Conservation (phyloP, 1,140 invertebrate species). For the Habropoda laboriosa region DNA sequence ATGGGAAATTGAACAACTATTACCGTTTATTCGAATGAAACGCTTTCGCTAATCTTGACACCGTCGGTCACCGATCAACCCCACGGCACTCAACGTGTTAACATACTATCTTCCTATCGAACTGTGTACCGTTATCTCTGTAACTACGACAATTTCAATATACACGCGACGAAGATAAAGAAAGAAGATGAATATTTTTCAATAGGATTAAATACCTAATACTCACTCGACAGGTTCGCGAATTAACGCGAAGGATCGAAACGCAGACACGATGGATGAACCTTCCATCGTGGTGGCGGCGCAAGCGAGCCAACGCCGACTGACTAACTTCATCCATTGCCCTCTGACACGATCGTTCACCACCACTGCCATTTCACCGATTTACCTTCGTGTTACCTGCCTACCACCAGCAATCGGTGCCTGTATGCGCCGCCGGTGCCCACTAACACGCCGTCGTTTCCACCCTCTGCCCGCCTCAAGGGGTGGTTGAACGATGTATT, state of each 20-base stretch:
- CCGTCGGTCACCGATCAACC: too few species aligned
- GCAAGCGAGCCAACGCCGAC: slow-evolving; percentile 73
- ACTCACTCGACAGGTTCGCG: slow-evolving; percentile 3
- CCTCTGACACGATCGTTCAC: slow-evolving; percentile 61
- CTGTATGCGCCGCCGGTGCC: not conserved
- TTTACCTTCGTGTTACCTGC: slow-evolving; percentile 34
- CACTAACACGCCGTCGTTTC: slow-evolving; percentile 10
- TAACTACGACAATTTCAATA: too few species aligned
- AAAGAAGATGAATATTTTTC: not conserved
- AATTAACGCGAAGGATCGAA: not conserved
- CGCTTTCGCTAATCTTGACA: too few species aligned
- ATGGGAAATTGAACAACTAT: too few species aligned
- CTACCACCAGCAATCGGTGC: slow-evolving; percentile 8
- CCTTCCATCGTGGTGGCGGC: slow-evolving; percentile 61
- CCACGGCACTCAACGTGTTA: too few species aligned
- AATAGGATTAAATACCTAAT: not conserved
- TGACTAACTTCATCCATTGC: slow-evolving; percentile 71
- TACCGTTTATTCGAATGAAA: too few species aligned
- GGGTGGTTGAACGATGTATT: slow-evolving; percentile 52
- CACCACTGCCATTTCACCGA: slow-evolving; percentile 46
- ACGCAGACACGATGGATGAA: slow-evolving; percentile 17
- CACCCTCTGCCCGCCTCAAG: not conserved
- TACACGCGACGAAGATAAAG: not conserved
- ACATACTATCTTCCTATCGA: too few species aligned
- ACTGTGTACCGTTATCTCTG: too few species aligned